Percentiles rank a stretch among this genome's conserved stretches.
Conservation (phyloP, 2,797 vertebrate genomes). For the Galago senegalensis region DNA sequence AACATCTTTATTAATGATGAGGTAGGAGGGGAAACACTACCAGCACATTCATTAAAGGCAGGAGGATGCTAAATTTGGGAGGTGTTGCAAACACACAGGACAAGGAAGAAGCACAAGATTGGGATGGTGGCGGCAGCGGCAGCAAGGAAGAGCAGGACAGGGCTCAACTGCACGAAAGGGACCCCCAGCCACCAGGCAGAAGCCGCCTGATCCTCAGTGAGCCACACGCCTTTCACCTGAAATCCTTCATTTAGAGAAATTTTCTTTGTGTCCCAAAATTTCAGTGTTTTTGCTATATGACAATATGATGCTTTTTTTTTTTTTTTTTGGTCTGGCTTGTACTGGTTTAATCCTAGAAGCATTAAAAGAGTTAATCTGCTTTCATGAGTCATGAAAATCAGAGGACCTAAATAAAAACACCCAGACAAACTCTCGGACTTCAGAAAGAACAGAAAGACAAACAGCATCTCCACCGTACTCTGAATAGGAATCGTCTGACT, state of each 20-base stretch:
- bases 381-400: not conserved
- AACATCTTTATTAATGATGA: conserved; percentile 79
- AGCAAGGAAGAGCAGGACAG: not conserved
- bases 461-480: not conserved
- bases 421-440: not conserved
- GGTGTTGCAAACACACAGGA: conserved; percentile 66
- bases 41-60: conserved; percentile 70
- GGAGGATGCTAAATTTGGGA: conserved; percentile 72
- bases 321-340: not conserved
- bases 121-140: not conserved
- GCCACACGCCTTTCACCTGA: not conserved
- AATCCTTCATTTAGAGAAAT: not conserved
- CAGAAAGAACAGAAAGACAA: conserved; percentile 41
- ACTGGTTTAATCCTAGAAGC: not conserved
- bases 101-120: conserved; percentile 29
- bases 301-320: not conserved
- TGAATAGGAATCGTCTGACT: conserved; percentile 6
- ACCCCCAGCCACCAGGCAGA: not conserved
- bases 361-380: conserved; percentile 35
- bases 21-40: conserved; percentile 72
- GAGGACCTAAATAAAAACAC: conserved; percentile 51
- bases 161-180: not conserved
- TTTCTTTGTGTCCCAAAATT: not conserved
- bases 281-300: not conserved
- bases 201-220: not conserved